These are phyloP conservation scores for Drosophila varians DNA, from an alignment of 1,140 invertebrate genomes.

Conservation along the genomic window DNA sequence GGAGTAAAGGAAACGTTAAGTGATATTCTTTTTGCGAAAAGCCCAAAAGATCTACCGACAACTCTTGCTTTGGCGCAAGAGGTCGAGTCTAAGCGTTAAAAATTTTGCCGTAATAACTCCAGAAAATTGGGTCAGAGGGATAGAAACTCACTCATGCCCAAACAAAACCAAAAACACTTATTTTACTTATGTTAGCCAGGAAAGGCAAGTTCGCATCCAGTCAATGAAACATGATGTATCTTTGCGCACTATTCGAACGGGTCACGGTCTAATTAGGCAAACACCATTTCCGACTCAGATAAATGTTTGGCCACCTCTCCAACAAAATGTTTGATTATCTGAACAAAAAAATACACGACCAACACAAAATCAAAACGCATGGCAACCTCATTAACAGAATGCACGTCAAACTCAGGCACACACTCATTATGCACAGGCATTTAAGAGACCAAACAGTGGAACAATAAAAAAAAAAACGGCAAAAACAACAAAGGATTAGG, in stretches of 20 bases:
- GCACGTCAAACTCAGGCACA: background rate
- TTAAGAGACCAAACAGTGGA: constrained; percentile 1
- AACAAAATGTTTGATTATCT: constrained; percentile 1
- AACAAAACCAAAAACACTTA: constrained; percentile 8
- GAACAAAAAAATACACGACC: background rate
- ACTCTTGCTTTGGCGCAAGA: constrained; percentile 15
- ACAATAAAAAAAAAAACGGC: too few relatives aligned
- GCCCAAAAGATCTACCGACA: constrained; percentile 5
- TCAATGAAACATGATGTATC: background rate
- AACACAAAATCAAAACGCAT: background rate
- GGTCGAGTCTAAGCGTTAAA: constrained; percentile 4
- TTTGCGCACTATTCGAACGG: constrained; percentile 3
- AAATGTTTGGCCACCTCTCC: background rate
- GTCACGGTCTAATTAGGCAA: background rate
- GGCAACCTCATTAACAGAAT: background rate
- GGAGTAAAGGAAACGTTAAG: too few relatives aligned
- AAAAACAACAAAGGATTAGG: constrained; percentile 2
- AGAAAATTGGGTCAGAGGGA: background rate
- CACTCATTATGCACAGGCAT: background rate
- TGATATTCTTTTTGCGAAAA: too few relatives aligned
- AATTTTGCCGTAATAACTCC: too few relatives aligned
- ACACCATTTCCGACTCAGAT: background rate
- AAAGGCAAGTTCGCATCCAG: background rate
- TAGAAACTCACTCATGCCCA: background rate
- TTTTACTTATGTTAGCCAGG: background rate